phyloP scores from a whole-genome alignment of 1,140 invertebrate genomes.

The Gonatopus flavifemur region DNA sequence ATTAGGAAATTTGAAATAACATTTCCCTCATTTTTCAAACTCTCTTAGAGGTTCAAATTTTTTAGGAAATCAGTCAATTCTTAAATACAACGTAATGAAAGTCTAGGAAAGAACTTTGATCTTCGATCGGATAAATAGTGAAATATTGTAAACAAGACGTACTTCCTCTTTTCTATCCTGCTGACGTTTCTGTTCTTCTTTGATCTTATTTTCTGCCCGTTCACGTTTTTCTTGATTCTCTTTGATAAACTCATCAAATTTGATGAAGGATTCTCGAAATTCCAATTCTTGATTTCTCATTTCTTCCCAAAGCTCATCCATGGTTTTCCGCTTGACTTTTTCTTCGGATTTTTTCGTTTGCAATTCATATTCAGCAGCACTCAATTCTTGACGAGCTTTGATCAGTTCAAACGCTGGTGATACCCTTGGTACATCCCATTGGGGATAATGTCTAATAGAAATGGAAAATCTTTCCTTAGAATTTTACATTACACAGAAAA shows the following conservation, averaged over 20 bases:
- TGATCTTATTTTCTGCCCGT: conserved; percentile 59
- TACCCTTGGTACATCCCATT: conserved; percentile 61
- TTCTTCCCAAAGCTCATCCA: conserved; percentile 60
- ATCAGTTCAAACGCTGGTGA: conserved; percentile 59
- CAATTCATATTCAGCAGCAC: conserved; percentile 54
- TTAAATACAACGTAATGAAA: no score
- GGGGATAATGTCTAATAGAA: conserved; percentile 58
- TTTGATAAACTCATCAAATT: conserved; percentile 62
- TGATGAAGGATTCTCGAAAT: conserved; percentile 60
- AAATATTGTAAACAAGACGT: background rate
- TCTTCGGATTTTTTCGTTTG: conserved; percentile 51
- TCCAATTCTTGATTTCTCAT: conserved; percentile 54
- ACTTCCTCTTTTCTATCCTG: conserved; percentile 32
- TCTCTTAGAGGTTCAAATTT: no score
- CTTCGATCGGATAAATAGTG: no score
- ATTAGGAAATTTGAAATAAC: no score
- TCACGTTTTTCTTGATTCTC: conserved; percentile 64
- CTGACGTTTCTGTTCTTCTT: conserved; percentile 53
- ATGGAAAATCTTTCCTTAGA: background rate
- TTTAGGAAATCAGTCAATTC: no score
- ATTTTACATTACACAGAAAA: conserved; percentile 3
- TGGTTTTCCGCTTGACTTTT: conserved; percentile 38
- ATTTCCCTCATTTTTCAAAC: no score
- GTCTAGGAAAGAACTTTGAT: no score
- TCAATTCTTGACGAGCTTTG: conserved; percentile 54